Evolutionary conservation across 2,888 invertebrate genomes (phyloP).

Genomic region (Cremastinae sp.): DNA sequence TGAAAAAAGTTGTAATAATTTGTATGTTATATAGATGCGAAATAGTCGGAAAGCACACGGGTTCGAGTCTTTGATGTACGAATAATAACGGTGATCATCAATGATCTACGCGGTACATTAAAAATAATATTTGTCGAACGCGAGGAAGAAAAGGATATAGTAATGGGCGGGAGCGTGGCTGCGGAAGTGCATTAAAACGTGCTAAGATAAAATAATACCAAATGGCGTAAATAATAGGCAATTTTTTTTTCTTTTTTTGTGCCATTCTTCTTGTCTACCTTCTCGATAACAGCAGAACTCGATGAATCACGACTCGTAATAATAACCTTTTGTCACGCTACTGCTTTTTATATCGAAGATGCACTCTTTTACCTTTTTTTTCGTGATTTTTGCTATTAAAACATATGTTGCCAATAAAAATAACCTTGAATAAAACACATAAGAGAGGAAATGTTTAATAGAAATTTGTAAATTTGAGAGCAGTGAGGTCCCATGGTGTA

Average conservation of each 20-base stretch:
- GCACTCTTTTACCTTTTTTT: conserved; percentile 21
- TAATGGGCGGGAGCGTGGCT: conserved; percentile 31
- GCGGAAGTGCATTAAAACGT: conserved; percentile 19
- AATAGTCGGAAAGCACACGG: too few species aligned
- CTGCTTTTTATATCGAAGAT: background rate
- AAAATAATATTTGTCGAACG: too few species aligned
- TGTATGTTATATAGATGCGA: too few species aligned
- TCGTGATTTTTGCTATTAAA: background rate
- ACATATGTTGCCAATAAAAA: too few species aligned
- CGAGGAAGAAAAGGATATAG: conserved; percentile 20
- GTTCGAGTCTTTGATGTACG: too few species aligned
- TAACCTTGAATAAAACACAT: too few species aligned
- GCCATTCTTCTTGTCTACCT: conserved; percentile 37
- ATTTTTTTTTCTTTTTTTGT: conserved; percentile 37
- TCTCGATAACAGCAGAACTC: conserved; percentile 52
- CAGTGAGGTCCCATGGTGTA: conserved; percentile 85
- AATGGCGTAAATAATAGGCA: background rate
- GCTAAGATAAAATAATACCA: conserved; percentile 3
- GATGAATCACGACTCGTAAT: conserved; percentile 47
- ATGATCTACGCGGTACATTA: too few species aligned
- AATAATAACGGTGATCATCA: too few species aligned
- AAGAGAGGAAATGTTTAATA: background rate
- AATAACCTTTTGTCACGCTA: conserved; percentile 44
- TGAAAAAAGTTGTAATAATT: too few species aligned
- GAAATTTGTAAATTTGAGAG: background rate